These are phyloP conservation scores for Phalacrocorax aristotelis DNA, from an alignment of 2,113 vertebrate species.

Conservation along the genomic window DNA sequence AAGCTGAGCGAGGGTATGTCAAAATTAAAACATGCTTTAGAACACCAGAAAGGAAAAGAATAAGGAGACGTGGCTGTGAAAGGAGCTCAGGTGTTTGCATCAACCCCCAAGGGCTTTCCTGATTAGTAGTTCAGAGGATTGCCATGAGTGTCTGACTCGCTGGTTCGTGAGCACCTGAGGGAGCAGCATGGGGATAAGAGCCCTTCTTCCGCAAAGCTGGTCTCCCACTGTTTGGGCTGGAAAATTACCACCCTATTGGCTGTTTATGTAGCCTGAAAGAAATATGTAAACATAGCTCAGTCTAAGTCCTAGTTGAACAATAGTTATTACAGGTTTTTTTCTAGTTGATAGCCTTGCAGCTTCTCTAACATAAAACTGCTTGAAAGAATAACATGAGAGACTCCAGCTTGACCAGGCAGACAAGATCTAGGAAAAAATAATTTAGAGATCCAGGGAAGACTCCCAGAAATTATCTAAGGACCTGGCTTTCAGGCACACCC, in stretches of 20 bases:
- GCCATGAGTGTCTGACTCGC: background rate
- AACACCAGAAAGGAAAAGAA: background rate
- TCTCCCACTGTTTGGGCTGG: background rate
- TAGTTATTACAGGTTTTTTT: background rate
- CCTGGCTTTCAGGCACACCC: background rate
- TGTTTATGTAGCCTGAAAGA: background rate
- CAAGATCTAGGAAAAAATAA: background rate
- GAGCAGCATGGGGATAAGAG: background rate
- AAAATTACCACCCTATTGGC: background rate
- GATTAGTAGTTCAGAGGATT: background rate
- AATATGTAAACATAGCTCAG: background rate
- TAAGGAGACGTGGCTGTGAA: background rate
- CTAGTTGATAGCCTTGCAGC: background rate
- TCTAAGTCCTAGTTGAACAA: background rate
- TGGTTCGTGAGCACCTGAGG: background rate
- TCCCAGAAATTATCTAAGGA: background rate
- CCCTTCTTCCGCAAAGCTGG: background rate
- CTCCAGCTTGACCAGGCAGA: background rate
- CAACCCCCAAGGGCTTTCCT: background rate
- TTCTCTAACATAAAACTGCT: background rate
- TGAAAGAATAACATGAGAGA: background rate
- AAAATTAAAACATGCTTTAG: background rate
- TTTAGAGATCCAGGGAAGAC: background rate
- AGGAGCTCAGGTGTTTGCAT: background rate
- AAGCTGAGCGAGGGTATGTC: background rate